Evolutionary conservation across 1,140 invertebrate genomes (phyloP).

Genomic region (Zaprionus lachaisei): DNA sequence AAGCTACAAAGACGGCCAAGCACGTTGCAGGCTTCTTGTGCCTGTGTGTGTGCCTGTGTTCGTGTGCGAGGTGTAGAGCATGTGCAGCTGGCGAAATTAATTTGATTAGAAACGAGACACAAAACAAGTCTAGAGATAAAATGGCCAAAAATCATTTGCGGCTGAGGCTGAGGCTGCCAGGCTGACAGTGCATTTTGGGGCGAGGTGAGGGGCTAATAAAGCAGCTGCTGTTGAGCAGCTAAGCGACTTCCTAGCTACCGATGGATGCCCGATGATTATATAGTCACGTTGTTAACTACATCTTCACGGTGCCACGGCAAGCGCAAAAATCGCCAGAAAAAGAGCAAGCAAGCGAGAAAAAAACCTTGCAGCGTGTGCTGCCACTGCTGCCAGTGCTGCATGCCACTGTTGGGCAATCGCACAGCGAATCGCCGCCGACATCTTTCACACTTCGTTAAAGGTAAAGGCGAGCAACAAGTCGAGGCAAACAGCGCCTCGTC

Average conservation of each 20-base stretch:
- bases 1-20: not conserved
- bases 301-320: conserved; percentile 67
- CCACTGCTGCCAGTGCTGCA: conserved; percentile 30
- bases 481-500: conserved; percentile 45
- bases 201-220: conserved; percentile 5
- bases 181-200: too few species aligned
- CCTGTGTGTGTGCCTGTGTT: conserved; percentile 26
- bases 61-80: conserved; percentile 30
- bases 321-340: too few species aligned
- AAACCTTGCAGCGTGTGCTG: conserved; percentile 69
- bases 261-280: conserved; percentile 75
- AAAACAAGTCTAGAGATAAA: conserved; percentile 39
- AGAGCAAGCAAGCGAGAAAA: conserved; percentile 25
- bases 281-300: conserved; percentile 82
- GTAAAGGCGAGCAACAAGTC: conserved; percentile 56
- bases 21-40: not conserved
- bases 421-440: conserved; percentile 70
- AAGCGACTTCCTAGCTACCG: conserved; percentile 65
- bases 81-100: conserved; percentile 72
- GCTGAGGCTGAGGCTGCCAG: not conserved
- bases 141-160: conserved; percentile 63
- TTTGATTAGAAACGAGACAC: conserved; percentile 74
- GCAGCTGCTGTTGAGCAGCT: conserved; percentile 20
- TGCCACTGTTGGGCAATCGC: conserved; percentile 74
- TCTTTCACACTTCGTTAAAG: conserved; percentile 82